Evolutionary conservation across 2,113 vertebrate species (phyloP).

Genomic region (Porphyrio hochstetteri): DNA sequence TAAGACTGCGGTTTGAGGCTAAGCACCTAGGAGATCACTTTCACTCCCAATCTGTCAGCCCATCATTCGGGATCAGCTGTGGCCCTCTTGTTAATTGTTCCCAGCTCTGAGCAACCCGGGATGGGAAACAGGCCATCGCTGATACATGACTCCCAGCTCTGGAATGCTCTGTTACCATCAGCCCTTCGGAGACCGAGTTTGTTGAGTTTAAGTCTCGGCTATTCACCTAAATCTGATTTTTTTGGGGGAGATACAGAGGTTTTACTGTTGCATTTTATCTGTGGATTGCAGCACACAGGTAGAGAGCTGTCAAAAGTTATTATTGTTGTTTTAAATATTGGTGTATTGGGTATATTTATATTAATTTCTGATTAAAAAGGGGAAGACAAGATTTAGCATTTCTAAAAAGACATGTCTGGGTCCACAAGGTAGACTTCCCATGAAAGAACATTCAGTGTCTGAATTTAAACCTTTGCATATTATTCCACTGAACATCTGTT

Average conservation of each 20-base stretch:
- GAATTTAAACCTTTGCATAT: conserved; percentile 48
- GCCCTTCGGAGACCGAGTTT: not conserved
- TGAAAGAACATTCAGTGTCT: conserved; percentile 2
- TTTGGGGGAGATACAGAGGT: not conserved
- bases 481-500: conserved; percentile 59
- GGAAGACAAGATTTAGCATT: not conserved
- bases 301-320: conserved; percentile 1
- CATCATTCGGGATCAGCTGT: conserved; percentile 50
- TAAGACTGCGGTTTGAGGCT: conserved; percentile 33
- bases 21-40: conserved; percentile 62
- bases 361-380: conserved; percentile 14
- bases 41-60: conserved; percentile 55
- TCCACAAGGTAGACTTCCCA: conserved; percentile 33
- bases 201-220: conserved; percentile 15
- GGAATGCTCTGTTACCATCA: conserved; percentile 39
- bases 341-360: not conserved
- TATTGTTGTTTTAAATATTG: not conserved
- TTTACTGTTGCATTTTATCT: not conserved
- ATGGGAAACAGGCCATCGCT: conserved; percentile 40
- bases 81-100: conserved; percentile 53
- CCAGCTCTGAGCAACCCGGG: conserved; percentile 33
- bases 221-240: not conserved
- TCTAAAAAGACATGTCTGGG: not conserved
- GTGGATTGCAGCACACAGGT: not conserved
- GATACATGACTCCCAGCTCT: conserved; percentile 43